phyloP scores from a whole-genome alignment of 2,113 vertebrate species.

The Bos javanicus region DNA sequence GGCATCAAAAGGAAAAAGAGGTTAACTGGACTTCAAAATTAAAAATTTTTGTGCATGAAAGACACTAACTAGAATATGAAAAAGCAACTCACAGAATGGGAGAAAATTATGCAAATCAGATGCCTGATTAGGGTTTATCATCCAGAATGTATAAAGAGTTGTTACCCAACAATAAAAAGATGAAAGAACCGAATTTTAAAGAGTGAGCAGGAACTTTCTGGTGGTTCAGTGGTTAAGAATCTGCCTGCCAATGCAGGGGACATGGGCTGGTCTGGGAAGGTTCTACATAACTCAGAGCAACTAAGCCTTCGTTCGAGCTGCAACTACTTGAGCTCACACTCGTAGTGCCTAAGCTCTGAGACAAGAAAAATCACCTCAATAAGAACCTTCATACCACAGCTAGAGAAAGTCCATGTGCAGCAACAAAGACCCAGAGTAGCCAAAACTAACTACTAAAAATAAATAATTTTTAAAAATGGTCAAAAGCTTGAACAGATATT shows the following conservation, averaged over 20 bases:
- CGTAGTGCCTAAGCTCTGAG: not conserved
- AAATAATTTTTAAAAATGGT: not conserved
- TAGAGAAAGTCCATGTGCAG: not conserved
- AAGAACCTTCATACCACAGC: not conserved
- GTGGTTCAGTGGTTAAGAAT: not conserved
- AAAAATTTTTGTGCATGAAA: not conserved
- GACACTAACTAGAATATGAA: not conserved
- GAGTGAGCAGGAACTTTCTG: not conserved
- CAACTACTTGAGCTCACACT: not conserved
- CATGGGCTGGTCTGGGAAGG: not conserved
- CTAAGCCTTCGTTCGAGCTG: not conserved
- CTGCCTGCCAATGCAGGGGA: not conserved
- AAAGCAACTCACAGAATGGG: not conserved
- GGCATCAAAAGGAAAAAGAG: not conserved
- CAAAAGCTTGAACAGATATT: not conserved
- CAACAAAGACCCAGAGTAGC: not conserved
- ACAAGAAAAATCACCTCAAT: not conserved
- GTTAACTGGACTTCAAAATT: not conserved
- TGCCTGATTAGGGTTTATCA: not conserved
- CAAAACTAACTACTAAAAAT: not conserved
- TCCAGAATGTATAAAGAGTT: not conserved
- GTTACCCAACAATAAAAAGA: not conserved
- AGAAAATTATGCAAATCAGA: not conserved
- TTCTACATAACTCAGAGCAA: not conserved
- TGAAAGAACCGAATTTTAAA: not conserved